phyloP scores from a whole-genome alignment of 2,113 vertebrate species.

The Salvelinus namaycush region DNA sequence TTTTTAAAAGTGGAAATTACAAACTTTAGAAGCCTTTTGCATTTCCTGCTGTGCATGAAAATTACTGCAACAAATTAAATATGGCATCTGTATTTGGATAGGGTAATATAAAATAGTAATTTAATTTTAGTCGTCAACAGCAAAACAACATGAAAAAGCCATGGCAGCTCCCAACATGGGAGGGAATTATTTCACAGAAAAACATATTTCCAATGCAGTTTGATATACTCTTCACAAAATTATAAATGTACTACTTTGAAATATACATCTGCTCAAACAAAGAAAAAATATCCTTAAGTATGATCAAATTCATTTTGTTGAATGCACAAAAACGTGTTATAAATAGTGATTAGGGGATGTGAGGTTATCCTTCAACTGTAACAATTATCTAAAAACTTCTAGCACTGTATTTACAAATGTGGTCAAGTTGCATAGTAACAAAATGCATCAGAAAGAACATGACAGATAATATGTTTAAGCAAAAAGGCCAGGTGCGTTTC shows the following conservation, averaged over 20 bases:
- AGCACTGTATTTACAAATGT: conserved; percentile 25
- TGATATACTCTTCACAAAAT: conserved; percentile 34
- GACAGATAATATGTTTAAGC: background rate
- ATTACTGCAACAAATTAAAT: too few relatives aligned
- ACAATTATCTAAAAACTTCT: conserved; percentile 14
- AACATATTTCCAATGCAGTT: conserved; percentile 55
- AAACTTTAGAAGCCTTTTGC: too few relatives aligned
- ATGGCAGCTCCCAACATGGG: conserved; percentile 70
- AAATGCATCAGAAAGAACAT: background rate
- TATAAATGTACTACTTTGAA: conserved; percentile 53
- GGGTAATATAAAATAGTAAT: background rate
- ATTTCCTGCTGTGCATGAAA: too few relatives aligned
- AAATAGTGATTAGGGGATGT: conserved; percentile 56
- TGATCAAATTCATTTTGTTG: background rate
- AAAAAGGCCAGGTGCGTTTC: background rate
- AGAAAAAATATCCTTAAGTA: conserved; percentile 14
- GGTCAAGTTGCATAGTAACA: conserved; percentile 21
- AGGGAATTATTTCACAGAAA: conserved; percentile 64
- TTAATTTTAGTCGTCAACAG: background rate
- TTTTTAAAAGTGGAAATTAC: too few relatives aligned
- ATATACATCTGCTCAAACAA: conserved; percentile 15
- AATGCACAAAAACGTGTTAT: conserved; percentile 38
- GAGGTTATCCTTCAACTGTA: conserved; percentile 35
- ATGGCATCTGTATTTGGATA: background rate
- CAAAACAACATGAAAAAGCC: conserved; percentile 11